Percentiles rank a stretch among this genome's conserved stretches.
These are phyloP conservation scores for Notarius quadriscutis DNA, from an alignment of 2,113 vertebrate genomes.

Conservation along the genomic window DNA sequence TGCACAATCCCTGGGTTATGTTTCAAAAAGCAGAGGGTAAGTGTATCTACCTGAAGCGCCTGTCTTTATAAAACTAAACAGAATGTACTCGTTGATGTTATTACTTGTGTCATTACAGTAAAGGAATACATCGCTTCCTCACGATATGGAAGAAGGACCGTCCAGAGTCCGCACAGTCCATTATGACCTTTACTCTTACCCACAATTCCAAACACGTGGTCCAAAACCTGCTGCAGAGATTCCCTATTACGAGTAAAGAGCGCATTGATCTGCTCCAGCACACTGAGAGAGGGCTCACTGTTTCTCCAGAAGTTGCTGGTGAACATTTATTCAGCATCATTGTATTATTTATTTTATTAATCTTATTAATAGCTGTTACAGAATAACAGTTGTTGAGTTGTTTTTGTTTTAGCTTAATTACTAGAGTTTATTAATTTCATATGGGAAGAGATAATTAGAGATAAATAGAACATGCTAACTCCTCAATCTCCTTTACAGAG, in stretches of 20 bases:
- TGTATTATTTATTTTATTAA: background rate
- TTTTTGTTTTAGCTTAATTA: background rate
- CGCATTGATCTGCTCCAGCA: conserved; percentile 79
- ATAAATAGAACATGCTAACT: background rate
- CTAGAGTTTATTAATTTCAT: background rate
- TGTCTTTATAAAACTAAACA: background rate
- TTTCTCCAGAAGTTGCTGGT: conserved; percentile 77
- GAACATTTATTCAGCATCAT: conserved; percentile 33
- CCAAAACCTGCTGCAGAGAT: conserved; percentile 79
- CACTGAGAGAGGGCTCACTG: conserved; percentile 69
- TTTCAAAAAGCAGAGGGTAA: conserved; percentile 93
- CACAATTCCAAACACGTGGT: conserved; percentile 74
- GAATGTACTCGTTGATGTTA: background rate
- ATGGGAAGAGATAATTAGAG: background rate
- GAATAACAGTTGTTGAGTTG: background rate
- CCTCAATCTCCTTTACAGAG: background rate
- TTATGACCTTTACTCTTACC: conserved; percentile 79
- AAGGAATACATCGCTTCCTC: conserved; percentile 81
- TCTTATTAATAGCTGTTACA: background rate
- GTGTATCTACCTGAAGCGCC: conserved; percentile 22
- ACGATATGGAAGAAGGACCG: conserved; percentile 87
- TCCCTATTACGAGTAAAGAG: conserved; percentile 86
- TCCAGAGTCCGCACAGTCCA: conserved; percentile 68
- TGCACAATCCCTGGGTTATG: conserved; percentile 86
- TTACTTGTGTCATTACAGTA: conserved; percentile 69